A percentile compares a stretch with the other conserved stretches of the same genome.
phyloP scores from a whole-genome alignment of 2,888 invertebrate genomes.

The Sarcophaga variegata region DNA sequence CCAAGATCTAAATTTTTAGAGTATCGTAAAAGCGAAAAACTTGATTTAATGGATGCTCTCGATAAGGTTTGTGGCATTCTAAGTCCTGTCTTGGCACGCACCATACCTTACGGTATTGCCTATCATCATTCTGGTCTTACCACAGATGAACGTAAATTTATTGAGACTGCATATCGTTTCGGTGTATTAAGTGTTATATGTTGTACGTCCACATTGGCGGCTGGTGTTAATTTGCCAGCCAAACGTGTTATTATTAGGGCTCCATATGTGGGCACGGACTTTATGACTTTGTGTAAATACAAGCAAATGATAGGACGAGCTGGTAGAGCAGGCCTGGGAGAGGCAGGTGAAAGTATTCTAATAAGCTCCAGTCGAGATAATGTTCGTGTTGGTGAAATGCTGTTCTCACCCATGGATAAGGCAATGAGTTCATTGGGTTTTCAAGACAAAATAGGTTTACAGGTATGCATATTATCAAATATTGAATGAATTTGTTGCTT shows the following conservation, averaged over 20 bases:
- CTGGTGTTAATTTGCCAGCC: conserved; percentile 98
- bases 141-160: conserved; percentile 90
- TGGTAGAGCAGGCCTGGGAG: conserved; percentile 93
- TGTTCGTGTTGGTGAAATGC: conserved; percentile 83
- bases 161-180: conserved; percentile 92
- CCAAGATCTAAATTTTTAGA: conserved; percentile 83
- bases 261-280: conserved; percentile 90
- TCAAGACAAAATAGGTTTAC: conserved; percentile 83
- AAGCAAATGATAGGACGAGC: conserved; percentile 98
- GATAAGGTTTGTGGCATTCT: conserved; percentile 86
- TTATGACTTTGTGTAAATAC: conserved; percentile 90
- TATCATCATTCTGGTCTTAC: conserved; percentile 97
- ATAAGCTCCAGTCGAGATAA: conserved; percentile 86
- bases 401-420: conserved; percentile 87
- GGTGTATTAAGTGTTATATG: conserved; percentile 94
- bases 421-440: conserved; percentile 84
- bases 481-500: neutral
- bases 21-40: conserved; percentile 84
- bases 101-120: conserved; percentile 91
- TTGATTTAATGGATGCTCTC: conserved; percentile 84
- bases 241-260: conserved; percentile 93
- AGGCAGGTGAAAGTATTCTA: conserved; percentile 93
- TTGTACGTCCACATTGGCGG: conserved; percentile 98
- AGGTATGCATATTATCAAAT: conserved; percentile 73
- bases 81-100: conserved; percentile 86